Conservation (phyloP, 2,888 invertebrate genomes). For the Pardosa pseudoannulata region DNA sequence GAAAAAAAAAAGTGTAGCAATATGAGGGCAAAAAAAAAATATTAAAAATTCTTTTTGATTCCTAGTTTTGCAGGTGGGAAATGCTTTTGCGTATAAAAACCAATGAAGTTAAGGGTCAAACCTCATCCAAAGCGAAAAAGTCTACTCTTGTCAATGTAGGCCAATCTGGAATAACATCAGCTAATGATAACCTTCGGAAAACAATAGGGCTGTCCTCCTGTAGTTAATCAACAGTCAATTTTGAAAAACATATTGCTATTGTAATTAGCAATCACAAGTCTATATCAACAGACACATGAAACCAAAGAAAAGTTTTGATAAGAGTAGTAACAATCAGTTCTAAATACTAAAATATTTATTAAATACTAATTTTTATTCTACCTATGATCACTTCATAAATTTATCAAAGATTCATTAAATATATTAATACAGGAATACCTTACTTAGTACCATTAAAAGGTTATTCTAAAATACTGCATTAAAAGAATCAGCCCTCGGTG, state of each 20-base stretch:
- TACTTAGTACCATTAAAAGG: too few species aligned
- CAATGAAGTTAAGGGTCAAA: constrained; percentile 56
- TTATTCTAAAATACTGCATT: too few species aligned
- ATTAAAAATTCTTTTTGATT: too few species aligned
- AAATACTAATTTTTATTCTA: too few species aligned
- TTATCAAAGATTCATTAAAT: too few species aligned
- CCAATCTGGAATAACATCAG: constrained; percentile 85
- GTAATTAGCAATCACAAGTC: constrained; percentile 46
- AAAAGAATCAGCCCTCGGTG: too few species aligned
- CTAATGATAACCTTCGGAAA: constrained; percentile 76
- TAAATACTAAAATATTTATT: too few species aligned
- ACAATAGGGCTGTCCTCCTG: constrained; percentile 47
- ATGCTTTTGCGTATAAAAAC: constrained; percentile 31
- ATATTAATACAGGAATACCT: too few species aligned
- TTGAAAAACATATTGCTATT: constrained; percentile 47
- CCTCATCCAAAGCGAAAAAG: constrained; percentile 50
- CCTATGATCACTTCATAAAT: too few species aligned
- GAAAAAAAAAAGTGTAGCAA: constrained; percentile 13
- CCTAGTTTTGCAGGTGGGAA: constrained; percentile 36
- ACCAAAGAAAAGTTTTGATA: constrained; percentile 10
- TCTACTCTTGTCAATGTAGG: constrained; percentile 80
- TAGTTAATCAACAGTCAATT: constrained; percentile 52
- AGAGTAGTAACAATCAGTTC: too few species aligned
- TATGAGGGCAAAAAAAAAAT: constrained; percentile 20
- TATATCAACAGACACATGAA: constrained; percentile 24